A percentile compares a stretch with the other conserved stretches of the same genome.
These are phyloP conservation scores for Colletes gigas DNA, from an alignment of 1,140 invertebrate species.

Conservation along the genomic window DNA sequence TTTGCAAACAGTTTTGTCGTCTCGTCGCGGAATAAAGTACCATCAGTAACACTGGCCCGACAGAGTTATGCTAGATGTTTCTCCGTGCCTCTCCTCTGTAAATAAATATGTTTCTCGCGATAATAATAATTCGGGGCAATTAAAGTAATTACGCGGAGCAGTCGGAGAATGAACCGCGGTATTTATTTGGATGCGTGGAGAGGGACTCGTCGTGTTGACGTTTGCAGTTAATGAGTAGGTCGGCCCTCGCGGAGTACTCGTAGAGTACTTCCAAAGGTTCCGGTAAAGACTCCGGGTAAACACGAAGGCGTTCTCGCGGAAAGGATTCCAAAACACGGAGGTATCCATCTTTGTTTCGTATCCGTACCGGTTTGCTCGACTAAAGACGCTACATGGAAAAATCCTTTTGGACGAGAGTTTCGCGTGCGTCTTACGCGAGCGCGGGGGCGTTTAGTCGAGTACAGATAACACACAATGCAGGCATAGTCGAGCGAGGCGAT, in stretches of 20 bases:
- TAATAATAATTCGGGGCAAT: background rate
- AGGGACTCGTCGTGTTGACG: background rate
- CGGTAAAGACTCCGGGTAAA: background rate
- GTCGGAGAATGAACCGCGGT: background rate
- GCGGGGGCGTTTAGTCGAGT: background rate
- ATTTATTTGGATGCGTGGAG: background rate
- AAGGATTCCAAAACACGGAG: too few species aligned
- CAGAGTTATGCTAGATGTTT: too few species aligned
- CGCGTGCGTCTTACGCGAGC: background rate
- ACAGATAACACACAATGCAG: background rate
- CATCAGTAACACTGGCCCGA: too few species aligned
- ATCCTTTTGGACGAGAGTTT: background rate
- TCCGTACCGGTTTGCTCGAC: too few species aligned
- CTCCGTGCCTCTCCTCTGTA: too few species aligned
- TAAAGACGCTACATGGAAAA: too few species aligned
- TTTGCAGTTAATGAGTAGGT: slow-evolving; percentile 9
- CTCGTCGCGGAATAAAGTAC: too few species aligned
- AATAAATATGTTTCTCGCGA: background rate
- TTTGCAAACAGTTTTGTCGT: too few species aligned
- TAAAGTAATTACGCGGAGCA: slow-evolving; percentile 5
- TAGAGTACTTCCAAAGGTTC: background rate
- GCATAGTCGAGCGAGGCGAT: background rate
- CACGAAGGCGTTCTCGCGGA: background rate
- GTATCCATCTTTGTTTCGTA: too few species aligned
- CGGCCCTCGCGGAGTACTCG: background rate